Conservation (phyloP, 35 echinoderm and acorn worm genomes). For the Stichopus chloronotus region DNA sequence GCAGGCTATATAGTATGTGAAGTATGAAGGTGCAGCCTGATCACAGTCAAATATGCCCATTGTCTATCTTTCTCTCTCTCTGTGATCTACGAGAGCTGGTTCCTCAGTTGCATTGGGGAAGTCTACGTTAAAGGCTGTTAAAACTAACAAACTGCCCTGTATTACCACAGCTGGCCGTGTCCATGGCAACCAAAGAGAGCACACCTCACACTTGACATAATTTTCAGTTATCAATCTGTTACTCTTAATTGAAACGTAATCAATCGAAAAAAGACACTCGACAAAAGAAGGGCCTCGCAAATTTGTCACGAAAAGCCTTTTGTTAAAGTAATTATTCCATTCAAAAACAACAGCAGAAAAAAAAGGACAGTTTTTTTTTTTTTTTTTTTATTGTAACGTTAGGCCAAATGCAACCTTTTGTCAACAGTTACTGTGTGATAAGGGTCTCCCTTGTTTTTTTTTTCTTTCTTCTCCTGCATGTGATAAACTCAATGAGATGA, state of each 20-base stretch:
- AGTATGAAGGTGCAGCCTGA: too few relatives aligned
- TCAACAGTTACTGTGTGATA: too few relatives aligned
- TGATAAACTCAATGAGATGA: too few relatives aligned
- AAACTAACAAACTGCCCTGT: constrained; percentile 16
- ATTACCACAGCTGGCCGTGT: constrained; percentile 28
- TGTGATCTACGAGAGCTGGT: neutral
- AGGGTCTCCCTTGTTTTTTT: too few relatives aligned
- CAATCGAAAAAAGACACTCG: neutral
- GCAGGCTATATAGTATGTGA: too few relatives aligned
- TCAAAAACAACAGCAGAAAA: neutral
- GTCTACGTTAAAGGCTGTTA: neutral
- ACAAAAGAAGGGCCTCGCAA: neutral
- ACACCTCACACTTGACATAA: neutral
- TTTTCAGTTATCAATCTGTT: constrained; percentile 7
- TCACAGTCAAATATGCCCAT: too few relatives aligned
- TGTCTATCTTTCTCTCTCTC: too few relatives aligned
- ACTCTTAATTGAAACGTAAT: constrained; percentile 35
- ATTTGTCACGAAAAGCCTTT: constrained; percentile 8
- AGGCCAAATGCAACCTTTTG: neutral
- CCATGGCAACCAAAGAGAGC: constrained; percentile 23
- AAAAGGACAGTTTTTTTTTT: too few relatives aligned
- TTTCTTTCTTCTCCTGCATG: too few relatives aligned
- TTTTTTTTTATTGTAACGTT: neutral
- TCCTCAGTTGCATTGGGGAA: neutral
- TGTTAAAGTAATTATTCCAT: neutral